Base-by-base conservation (phyloP, 2,797 vertebrate species). In the Chrosomus eos region DNA sequence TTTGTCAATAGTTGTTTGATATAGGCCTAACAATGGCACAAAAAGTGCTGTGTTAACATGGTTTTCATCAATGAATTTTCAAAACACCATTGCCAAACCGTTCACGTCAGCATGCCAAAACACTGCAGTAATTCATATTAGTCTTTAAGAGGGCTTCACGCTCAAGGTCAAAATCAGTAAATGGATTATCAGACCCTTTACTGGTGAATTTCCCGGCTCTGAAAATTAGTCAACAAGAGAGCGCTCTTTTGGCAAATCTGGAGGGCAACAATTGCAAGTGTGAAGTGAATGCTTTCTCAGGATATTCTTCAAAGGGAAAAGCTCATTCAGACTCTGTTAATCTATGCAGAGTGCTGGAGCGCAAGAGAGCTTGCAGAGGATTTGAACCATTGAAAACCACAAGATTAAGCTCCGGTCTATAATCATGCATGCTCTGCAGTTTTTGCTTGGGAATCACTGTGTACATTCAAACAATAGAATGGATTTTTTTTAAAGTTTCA, bases 241-340 rank as follows among this genome's bases (percentile, higher is more conserved):
- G 53, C 48, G 26, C 40, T 85, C 82, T 45, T 73, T 85, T 79
- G 72, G 68, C 73, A 85, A 86, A 87, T 83, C 55, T 89, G 73
- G 66, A 83, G 80, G 75, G 84, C 74, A 85, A 87, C 80, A 88
- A 73, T 83, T 74, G 58, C 78, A 68, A 70, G 43, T 85, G 81
- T 60, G 66, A 85, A 87, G 73, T 83, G 75, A 85, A 84, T 85
- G 74, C 86, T 88, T 89, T 89, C 87, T 87, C 77, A 89, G 85
- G 85, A 88, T 80, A 83, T 86, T 88, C 88, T 88, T 86, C 84
- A 84, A 85, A 85, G 78, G 51, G 80, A 83, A 82, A 60, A 87
- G 76, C 83, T 89, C 72, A 83, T 89, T 88, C 60, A 60, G 28
- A 84, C 83, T 43, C 48, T 83, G 74, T 74, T 87, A 88, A 90